Conservation (phyloP, 2,797 vertebrate genomes). For the Numenius phaeopus region DNA sequence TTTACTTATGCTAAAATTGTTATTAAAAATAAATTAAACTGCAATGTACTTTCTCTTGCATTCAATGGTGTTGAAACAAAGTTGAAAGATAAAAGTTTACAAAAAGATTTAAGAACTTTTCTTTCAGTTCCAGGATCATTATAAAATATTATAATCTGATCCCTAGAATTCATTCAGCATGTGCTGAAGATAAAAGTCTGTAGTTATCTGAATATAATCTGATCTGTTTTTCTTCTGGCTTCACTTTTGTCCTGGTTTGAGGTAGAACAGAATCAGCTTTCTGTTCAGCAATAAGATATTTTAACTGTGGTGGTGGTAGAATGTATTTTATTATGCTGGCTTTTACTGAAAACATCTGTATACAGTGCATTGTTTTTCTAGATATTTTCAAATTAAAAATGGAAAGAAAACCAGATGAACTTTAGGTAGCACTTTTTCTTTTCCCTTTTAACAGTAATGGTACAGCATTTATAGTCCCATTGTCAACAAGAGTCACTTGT, state of each 20-base stretch:
- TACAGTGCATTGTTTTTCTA: not conserved
- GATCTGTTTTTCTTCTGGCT: not conserved
- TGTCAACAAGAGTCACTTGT: not conserved
- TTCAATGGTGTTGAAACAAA: not conserved
- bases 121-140: not conserved
- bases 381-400: not conserved
- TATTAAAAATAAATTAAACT: not conserved
- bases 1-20: not conserved
- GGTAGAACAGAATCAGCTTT: too few species aligned
- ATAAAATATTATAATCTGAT: not conserved
- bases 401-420: not conserved
- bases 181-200: not conserved
- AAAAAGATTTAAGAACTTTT: not conserved
- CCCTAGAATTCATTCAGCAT: not conserved
- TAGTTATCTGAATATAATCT: not conserved
- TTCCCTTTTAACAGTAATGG: not conserved
- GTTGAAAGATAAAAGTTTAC: not conserved
- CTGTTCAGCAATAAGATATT: not conserved
- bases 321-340: not conserved
- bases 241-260: not conserved
- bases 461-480: not conserved
- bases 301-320: not conserved
- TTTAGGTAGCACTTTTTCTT: not conserved
- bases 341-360: not conserved
- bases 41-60: not conserved